Evolutionary conservation across 2,888 invertebrate species (phyloP).

Genomic region (Tenodera sinensis): DNA sequence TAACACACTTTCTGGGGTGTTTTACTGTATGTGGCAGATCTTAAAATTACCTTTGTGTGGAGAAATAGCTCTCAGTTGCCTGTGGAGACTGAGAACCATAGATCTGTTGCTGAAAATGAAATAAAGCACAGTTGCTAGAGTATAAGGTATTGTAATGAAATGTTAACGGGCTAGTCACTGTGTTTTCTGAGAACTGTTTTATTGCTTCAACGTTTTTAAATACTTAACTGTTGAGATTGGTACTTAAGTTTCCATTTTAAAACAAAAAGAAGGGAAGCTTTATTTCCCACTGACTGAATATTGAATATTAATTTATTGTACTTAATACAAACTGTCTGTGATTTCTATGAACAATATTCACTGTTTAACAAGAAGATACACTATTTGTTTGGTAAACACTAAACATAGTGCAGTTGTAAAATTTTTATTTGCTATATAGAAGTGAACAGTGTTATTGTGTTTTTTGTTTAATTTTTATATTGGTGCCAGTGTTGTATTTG

Average conservation of each 20-base stretch:
- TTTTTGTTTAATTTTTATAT: constrained; percentile 13
- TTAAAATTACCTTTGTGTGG: not conserved
- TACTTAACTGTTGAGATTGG: not conserved
- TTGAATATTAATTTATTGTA: constrained; percentile 17
- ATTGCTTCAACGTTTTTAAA: not conserved
- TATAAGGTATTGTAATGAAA: not conserved
- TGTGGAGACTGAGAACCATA: not conserved
- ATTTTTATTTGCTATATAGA: not conserved
- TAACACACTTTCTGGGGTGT: not conserved
- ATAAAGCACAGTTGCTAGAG: not conserved
- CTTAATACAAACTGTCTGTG: constrained; percentile 22
- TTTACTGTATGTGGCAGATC: not conserved
- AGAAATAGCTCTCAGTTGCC: not conserved
- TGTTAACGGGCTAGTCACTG: not conserved
- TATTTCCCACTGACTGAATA: constrained; percentile 19
- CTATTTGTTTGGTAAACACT: not conserved
- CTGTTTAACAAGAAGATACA: not conserved
- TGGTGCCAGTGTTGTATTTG: not conserved
- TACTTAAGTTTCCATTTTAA: not conserved
- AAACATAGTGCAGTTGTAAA: not conserved
- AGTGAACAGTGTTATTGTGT: not conserved
- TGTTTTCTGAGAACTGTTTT: not conserved
- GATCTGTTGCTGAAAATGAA: not conserved
- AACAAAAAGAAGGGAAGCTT: not conserved
- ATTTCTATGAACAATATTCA: constrained; percentile 7